Percentiles rank a stretch among this genome's conserved stretches.
phyloP scores from a whole-genome alignment of 2,797 vertebrate genomes.

The Eurystomus glaucurus region DNA sequence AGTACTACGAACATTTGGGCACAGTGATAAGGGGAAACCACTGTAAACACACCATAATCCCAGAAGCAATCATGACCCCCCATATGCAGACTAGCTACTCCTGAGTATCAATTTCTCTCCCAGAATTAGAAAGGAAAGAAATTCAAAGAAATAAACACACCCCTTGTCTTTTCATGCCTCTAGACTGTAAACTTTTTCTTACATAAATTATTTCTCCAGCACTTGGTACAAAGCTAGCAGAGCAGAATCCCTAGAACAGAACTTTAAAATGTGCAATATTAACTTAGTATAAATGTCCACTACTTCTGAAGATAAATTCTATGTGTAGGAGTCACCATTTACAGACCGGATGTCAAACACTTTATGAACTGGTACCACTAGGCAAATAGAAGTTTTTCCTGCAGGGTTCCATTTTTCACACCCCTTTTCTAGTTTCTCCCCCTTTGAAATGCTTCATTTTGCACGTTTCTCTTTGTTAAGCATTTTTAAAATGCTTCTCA shows the following conservation, averaged over 20 bases:
- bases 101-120: background rate
- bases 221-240: background rate
- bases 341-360: background rate
- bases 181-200: background rate
- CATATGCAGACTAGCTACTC: background rate
- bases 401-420: background rate
- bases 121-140: background rate
- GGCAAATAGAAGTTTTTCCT: background rate
- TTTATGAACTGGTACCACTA: background rate
- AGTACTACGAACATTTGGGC: background rate
- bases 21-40: background rate
- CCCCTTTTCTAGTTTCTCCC: background rate
- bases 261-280: background rate
- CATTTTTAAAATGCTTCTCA: background rate
- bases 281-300: background rate
- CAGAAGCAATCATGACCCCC: background rate
- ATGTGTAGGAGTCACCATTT: background rate
- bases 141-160: background rate
- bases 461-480: conserved; percentile 1
- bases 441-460: conserved; percentile 6
- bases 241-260: background rate
- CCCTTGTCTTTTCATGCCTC: background rate
- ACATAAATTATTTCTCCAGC: background rate
- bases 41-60: background rate
- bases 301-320: background rate